Percentiles rank a stretch among this genome's conserved stretches.
These are phyloP conservation scores for Nixonia krombeini DNA, from an alignment of 1,140 invertebrate genomes.

Conservation along the genomic window DNA sequence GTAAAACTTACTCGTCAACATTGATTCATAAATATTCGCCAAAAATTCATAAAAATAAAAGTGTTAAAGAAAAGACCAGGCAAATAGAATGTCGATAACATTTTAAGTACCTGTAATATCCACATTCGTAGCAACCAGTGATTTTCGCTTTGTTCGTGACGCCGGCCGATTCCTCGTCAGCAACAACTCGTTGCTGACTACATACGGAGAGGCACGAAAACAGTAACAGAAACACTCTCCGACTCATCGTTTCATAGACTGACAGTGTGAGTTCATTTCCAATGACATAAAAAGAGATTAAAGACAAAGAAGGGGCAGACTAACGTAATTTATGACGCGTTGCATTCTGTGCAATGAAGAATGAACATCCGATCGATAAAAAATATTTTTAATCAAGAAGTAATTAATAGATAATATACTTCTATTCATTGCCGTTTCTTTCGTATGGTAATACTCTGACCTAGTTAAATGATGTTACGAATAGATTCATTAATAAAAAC, in stretches of 20 bases:
- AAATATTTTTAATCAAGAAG: background rate
- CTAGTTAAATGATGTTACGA: too few relatives aligned
- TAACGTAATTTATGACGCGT: background rate
- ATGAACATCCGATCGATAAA: background rate
- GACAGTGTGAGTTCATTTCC: conserved; percentile 33
- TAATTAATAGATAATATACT: too few relatives aligned
- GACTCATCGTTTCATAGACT: conserved; percentile 55
- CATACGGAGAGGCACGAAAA: conserved; percentile 27
- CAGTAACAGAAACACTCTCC: conserved; percentile 39
- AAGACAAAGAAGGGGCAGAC: conserved; percentile 7
- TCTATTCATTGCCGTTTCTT: too few relatives aligned
- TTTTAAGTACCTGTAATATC: conserved; percentile 50
- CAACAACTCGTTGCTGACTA: conserved; percentile 18
- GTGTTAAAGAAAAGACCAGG: background rate
- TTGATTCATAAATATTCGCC: background rate
- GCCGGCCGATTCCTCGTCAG: conserved; percentile 15
- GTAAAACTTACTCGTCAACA: background rate
- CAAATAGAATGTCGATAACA: background rate
- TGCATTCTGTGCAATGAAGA: background rate
- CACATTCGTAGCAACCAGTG: conserved; percentile 52
- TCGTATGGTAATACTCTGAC: too few relatives aligned
- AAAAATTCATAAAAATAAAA: conserved; percentile 1
- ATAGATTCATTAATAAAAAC: too few relatives aligned
- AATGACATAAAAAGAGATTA: conserved; percentile 23
- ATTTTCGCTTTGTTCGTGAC: conserved; percentile 18